These are phyloP conservation scores for Hipposideros larvatus DNA, from an alignment of 2,797 vertebrate genomes.

Conservation along the genomic window DNA sequence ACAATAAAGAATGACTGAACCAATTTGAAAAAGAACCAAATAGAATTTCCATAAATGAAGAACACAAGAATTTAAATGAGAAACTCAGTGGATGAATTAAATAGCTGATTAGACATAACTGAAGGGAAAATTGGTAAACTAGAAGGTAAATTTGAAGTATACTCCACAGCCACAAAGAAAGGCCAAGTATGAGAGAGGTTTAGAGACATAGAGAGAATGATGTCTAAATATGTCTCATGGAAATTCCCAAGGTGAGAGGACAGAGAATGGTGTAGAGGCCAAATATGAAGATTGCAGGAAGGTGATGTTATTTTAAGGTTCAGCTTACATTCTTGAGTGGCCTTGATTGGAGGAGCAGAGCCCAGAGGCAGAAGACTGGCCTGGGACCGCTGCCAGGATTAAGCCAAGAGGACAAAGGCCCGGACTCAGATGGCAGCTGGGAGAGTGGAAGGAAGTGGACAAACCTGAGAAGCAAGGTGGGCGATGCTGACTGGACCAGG, in stretches of 20 bases:
- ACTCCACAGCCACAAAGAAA: background rate
- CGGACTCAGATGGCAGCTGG: background rate
- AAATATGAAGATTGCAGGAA: accelerated
- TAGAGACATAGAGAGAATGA: background rate
- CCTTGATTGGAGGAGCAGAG: background rate
- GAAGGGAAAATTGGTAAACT: background rate
- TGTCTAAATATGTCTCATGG: background rate
- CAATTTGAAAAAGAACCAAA: background rate
- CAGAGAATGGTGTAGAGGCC: background rate
- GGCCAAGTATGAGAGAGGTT: background rate
- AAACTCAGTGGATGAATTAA: background rate
- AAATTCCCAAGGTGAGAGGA: background rate
- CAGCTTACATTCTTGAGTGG: background rate
- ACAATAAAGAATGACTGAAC: background rate
- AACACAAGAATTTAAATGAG: background rate
- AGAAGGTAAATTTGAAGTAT: background rate
- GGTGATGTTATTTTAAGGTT: background rate
- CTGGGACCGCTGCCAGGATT: background rate
- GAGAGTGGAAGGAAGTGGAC: background rate
- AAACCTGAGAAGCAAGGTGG: background rate
- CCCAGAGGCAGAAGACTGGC: background rate
- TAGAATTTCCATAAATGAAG: background rate
- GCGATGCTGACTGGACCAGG: background rate
- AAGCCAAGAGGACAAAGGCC: background rate
- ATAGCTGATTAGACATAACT: background rate